Evolutionary conservation across 2,797 vertebrate genomes (phyloP).

Genomic region (Carduelis carduelis): DNA sequence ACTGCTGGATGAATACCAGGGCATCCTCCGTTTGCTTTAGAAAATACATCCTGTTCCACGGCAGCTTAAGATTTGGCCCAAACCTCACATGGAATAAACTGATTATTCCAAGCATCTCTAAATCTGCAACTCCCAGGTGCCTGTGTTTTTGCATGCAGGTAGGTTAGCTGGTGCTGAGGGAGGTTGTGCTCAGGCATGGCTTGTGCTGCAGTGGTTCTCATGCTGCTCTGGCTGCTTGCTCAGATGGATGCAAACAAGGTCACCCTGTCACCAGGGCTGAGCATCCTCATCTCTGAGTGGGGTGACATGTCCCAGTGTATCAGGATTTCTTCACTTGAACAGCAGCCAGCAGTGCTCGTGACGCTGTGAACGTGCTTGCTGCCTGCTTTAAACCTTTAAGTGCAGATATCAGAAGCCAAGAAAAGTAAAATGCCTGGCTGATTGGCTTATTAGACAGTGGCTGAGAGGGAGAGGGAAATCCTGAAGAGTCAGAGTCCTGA

Average conservation of each 20-base stretch:
- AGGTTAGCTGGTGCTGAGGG: background rate
- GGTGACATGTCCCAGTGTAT: background rate
- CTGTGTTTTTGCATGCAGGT: background rate
- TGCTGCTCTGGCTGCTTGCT: background rate
- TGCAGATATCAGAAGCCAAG: background rate
- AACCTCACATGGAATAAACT: background rate
- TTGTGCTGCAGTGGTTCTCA: background rate
- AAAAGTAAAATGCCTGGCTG: background rate
- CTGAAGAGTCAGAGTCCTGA: background rate
- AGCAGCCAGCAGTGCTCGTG: background rate
- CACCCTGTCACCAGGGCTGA: background rate
- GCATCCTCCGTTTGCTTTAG: background rate
- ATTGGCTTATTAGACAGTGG: background rate
- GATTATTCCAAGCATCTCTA: background rate
- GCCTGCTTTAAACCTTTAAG: background rate
- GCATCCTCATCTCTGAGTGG: background rate
- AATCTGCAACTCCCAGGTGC: background rate
- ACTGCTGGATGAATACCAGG: background rate
- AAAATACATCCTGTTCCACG: background rate
- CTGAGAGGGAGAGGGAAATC: background rate
- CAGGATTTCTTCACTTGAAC: background rate
- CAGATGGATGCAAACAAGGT: conserved; percentile 27
- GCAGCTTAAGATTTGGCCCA: background rate
- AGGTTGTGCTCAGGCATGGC: background rate
- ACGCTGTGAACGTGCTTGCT: rapidly evolving